Evolutionary conservation across 1,140 invertebrate genomes (phyloP), one percentile per base, ranked within the genome.

Genomic region (Drosophila ambigua): DNA sequence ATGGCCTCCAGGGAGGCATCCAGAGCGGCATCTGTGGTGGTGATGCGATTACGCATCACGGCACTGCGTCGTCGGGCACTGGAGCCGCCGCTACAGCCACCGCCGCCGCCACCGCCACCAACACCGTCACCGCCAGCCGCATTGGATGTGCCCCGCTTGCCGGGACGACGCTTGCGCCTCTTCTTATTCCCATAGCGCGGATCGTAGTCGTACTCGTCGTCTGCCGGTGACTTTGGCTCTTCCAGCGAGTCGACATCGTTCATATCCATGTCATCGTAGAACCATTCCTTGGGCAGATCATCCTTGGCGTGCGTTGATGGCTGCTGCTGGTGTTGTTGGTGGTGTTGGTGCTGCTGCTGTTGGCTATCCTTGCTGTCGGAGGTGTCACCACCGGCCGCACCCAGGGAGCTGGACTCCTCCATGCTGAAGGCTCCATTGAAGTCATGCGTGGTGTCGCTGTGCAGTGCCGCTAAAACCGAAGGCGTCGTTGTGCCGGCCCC

Each of bases 161-260:
- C 80, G 4, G 89, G 79, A 24, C 89, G 74, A 15, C 90, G 83
- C 53, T 91, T 92, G 66, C 89, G 88, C 50, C 91, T 72, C 57
- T 92, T 92, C 44, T 91, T 92, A 44, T 74, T 92, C 8, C 91
- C 91, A 31, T 92, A 92, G 0, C 91, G 90, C 49, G 96, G 96
- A 92, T 99, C 98, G 92, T 99, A 98, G 85, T 97, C 98, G 92
- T 99, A 96, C 91, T 98, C 98, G 91, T 98, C 98, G 92, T 99
- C 98, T 52, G 96, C 96, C 90, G 98, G 95, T 65, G 97, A 96
- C 92, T 98, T 97, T 0, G 96, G 96, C 87, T 98, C 98, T 82
- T 98, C 97, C 75, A 97, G 96, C 2, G 96, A 95, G 77, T 98
- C 97, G 93, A 97, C 96, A 88, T 98, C 97, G 60, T 97, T 94